Percentiles rank a stretch among this genome's conserved stretches.
Conservation (phyloP, 2,888 invertebrate species). For the Morpho achilles region DNA sequence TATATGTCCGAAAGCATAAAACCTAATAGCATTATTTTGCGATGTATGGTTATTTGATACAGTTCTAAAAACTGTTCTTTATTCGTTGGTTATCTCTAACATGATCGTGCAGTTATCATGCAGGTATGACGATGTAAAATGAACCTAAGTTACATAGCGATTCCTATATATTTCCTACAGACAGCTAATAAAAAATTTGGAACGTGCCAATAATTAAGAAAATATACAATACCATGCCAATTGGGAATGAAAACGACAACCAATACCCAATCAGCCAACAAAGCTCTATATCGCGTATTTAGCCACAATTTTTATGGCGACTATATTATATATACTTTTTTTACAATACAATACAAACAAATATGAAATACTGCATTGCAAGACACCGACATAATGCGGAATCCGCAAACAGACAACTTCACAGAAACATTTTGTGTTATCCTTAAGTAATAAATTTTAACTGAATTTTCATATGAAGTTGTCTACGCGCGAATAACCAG, state of each 20-base stretch:
- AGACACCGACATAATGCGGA: conserved; percentile 33
- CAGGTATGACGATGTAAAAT: conserved; percentile 39
- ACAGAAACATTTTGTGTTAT: conserved; percentile 5
- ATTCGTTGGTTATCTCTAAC: conserved; percentile 11
- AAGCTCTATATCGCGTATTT: conserved; percentile 47
- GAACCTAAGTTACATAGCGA: conserved; percentile 35
- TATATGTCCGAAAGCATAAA: no score
- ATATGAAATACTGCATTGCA: conserved; percentile 34
- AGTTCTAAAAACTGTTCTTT: background rate
- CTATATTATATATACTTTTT: conserved; percentile 28
- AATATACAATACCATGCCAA: conserved; percentile 48
- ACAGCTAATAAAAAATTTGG: conserved; percentile 33
- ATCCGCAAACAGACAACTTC: conserved; percentile 39
- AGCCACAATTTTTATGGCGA: conserved; percentile 38
- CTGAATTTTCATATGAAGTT: conserved; percentile 30
- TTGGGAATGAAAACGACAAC: conserved; percentile 50
- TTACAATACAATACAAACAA: conserved; percentile 31
- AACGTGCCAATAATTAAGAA: conserved; percentile 42
- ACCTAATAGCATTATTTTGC: no score
- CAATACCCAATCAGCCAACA: conserved; percentile 56
- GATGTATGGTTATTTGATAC: background rate
- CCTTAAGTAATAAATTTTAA: conserved; percentile 3
- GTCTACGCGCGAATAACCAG: conserved; percentile 36
- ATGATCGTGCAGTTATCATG: conserved; percentile 38
- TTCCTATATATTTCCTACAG: conserved; percentile 29